phyloP scores from a whole-genome alignment of 2,113 vertebrate species.

The Amazona guildingii region DNA sequence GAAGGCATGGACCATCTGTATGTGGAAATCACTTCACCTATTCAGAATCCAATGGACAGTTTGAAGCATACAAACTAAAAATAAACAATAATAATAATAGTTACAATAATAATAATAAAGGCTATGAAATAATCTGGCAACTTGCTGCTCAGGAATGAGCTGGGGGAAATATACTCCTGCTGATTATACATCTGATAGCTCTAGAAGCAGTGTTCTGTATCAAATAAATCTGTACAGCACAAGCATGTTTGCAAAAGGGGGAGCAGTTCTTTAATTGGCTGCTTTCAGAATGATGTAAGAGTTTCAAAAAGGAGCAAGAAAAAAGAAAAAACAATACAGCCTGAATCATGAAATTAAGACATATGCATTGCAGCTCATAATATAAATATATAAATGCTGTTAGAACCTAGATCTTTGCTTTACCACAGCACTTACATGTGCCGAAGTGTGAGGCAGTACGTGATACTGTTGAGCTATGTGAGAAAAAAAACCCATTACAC shows the following conservation, averaged over 20 bases:
- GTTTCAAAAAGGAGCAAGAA: background rate
- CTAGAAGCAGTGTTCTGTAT: slow-evolving; percentile 4
- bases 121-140: slow-evolving; percentile 40
- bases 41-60: background rate
- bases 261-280: background rate
- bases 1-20: slow-evolving; percentile 22
- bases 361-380: background rate
- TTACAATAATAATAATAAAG: background rate
- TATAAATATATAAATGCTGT: background rate
- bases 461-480: background rate
- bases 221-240: slow-evolving; percentile 17
- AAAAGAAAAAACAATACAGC: background rate
- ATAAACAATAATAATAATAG: background rate
- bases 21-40: slow-evolving; percentile 39
- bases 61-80: background rate
- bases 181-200: slow-evolving; percentile 49
- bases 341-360: background rate
- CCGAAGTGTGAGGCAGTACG: background rate
- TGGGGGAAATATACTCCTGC: slow-evolving; percentile 5
- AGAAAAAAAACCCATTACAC: background rate
- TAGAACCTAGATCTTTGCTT: background rate
- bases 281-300: slow-evolving; percentile 23
- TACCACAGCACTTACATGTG: background rate
- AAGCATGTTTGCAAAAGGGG: slow-evolving; percentile 19
- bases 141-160: slow-evolving; percentile 36